A percentile compares a stretch with the other conserved stretches of the same genome.
Evolutionary conservation across 2,888 invertebrate genomes (phyloP).

Genomic region (Mayetiola destructor): DNA sequence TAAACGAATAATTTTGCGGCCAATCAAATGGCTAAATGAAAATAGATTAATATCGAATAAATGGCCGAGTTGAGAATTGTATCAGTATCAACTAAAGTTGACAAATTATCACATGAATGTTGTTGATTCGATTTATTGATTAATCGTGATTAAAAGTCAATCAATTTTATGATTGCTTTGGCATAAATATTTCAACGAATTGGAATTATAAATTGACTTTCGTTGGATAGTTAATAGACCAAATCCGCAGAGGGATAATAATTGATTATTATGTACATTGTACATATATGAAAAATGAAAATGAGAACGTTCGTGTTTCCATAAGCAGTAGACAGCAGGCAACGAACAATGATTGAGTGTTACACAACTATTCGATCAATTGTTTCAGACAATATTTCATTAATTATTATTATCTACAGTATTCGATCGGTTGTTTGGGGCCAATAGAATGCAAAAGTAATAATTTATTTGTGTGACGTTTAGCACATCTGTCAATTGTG

Average conservation of each 20-base stretch:
- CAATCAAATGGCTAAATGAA: neutral
- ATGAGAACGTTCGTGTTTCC: neutral
- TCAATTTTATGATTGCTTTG: neutral
- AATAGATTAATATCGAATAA: neutral
- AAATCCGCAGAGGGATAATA: no score
- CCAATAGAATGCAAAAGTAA: neutral
- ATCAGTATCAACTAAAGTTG: no score
- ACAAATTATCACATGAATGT: no score
- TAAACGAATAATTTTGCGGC: neutral
- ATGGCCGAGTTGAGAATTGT: neutral
- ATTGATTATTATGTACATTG: no score
- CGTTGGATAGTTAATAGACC: no score
- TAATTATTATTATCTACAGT: neutral
- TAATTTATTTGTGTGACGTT: constrained; percentile 9
- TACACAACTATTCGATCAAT: neutral
- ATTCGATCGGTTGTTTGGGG: neutral
- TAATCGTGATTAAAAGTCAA: neutral
- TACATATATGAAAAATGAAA: neutral
- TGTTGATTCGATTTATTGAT: neutral
- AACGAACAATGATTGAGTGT: no score
- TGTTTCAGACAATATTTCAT: neutral
- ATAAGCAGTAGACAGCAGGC: no score
- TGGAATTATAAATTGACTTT: neutral
- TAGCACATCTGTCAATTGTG: constrained; percentile 8
- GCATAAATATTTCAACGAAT: neutral